phyloP scores from a whole-genome alignment of 2,888 invertebrate genomes.

The Ophion obscuratus region DNA sequence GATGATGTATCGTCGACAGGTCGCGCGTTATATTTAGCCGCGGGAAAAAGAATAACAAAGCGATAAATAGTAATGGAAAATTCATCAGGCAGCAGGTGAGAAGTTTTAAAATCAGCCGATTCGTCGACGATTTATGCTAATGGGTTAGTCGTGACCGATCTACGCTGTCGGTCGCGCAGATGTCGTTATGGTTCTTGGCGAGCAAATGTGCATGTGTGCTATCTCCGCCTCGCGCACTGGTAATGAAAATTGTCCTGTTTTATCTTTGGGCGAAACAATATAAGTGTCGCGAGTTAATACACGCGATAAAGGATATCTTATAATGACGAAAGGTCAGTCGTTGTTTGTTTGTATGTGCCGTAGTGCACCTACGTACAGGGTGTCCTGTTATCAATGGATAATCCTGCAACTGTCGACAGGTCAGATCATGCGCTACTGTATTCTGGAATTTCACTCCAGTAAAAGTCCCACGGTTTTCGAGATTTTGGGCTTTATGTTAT shows the following conservation, averaged over 20 bases:
- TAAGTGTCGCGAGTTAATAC: neutral
- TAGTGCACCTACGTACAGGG: no score
- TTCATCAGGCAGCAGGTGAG: slow-evolving; percentile 19
- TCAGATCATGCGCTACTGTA: no score
- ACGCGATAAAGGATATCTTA: neutral
- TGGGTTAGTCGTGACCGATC: neutral
- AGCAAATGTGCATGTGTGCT: neutral
- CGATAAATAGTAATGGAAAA: slow-evolving; percentile 6
- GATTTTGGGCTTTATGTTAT: no score
- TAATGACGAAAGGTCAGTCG: neutral
- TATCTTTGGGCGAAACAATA: neutral
- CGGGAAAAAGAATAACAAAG: neutral
- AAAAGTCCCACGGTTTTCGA: no score
- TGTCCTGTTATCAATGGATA: no score
- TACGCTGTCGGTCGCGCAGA: neutral
- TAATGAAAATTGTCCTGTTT: slow-evolving; percentile 7
- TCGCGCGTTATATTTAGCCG: neutral
- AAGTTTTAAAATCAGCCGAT: neutral
- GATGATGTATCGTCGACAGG: neutral
- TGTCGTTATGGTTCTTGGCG: neutral
- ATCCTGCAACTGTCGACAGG: no score
- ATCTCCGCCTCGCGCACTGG: neutral
- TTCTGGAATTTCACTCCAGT: no score
- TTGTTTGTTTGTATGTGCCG: no score
- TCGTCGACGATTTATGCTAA: neutral